Evolutionary conservation across 2,113 vertebrate genomes (phyloP), one percentile per base, ranked within the genome.

Genomic region (Neomonachus schauinslandi): DNA sequence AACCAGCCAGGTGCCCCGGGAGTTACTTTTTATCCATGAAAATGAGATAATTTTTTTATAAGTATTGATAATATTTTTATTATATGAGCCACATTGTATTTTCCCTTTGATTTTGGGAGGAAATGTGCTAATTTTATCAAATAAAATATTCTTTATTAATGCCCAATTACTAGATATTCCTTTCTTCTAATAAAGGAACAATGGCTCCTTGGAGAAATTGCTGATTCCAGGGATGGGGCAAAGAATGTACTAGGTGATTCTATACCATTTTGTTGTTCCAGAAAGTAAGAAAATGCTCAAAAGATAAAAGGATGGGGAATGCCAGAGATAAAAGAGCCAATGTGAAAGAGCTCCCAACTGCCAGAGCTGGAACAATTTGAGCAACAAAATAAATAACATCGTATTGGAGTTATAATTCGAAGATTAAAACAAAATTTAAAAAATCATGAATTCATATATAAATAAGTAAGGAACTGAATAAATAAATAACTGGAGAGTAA

Each of bases 121-220:
- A 53, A 90, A 91, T 39, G 2, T 74, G 13, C 69, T 59, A 51
- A 59, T 76, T 88, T 79, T 92, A 94, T 88, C 89, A 19, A 81
- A 67, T 81, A 63, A 84, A 85, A 77, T 65, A 72, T 31, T 92
- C 24, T 13, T 72, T 55, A 39, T 89, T 92, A 96, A 90, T 36
- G 53, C 11, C 22, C 8, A 74, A 3, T 65, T 6, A 9, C 15
- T 89, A 31, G 22, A 33, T 36, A 15, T 53, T 42, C 5, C 3
- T 24, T 80, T 94, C 49, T 49, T 91, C 8, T 76, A 74, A 91
- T 12, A 76, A 69, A n/a, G 4, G 24, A 71, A 94, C 3, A 33
- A 94, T 12, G 3, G 4, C 18, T 61, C 24, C 39, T 65, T 74
- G 33, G 61, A 65, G 14, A 92, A 94, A 46, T 19, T 13, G 0